These are phyloP conservation scores for Cosmorhoe ocellata DNA, from an alignment of 2,888 invertebrate genomes.

Conservation along the genomic window DNA sequence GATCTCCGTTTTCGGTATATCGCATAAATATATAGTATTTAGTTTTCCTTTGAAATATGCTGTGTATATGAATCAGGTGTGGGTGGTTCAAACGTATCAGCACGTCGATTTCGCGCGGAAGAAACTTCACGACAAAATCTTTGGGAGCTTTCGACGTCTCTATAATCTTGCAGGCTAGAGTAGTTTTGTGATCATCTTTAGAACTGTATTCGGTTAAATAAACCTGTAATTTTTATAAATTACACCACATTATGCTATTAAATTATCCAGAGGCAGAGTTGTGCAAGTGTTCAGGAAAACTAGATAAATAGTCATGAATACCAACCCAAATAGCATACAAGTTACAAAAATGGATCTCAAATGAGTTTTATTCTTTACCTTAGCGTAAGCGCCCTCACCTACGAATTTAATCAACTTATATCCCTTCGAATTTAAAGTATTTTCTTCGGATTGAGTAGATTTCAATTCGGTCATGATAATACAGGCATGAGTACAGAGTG, in stretches of 20 bases:
- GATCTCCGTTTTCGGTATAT: slow-evolving; percentile 89
- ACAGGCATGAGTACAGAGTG: slow-evolving; percentile 39
- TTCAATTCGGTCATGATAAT: slow-evolving; percentile 75
- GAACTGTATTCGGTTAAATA: slow-evolving; percentile 64
- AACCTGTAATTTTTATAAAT: slow-evolving; percentile 50
- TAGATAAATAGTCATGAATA: no score
- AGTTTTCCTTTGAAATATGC: slow-evolving; percentile 87
- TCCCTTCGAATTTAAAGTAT: slow-evolving; percentile 77
- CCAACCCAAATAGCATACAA: no score
- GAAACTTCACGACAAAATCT: slow-evolving; percentile 90
- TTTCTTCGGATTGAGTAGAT: slow-evolving; percentile 71
- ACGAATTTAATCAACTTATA: slow-evolving; percentile 85
- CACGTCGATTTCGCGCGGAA: slow-evolving; percentile 92
- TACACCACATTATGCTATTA: no score
- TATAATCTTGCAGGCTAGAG: slow-evolving; percentile 88
- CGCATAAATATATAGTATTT: slow-evolving; percentile 92
- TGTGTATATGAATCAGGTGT: slow-evolving; percentile 89
- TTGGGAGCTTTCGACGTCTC: slow-evolving; percentile 88
- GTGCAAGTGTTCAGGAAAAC: no score
- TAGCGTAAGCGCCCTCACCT: slow-evolving; percentile 91
- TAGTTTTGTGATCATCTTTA: slow-evolving; percentile 57
- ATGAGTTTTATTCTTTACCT: slow-evolving; percentile 68
- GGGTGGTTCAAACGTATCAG: slow-evolving; percentile 89
- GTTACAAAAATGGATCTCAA: no score
- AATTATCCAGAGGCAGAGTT: no score